Conservation (phyloP, 1,140 invertebrate species). For the Micrasema longulum region DNA sequence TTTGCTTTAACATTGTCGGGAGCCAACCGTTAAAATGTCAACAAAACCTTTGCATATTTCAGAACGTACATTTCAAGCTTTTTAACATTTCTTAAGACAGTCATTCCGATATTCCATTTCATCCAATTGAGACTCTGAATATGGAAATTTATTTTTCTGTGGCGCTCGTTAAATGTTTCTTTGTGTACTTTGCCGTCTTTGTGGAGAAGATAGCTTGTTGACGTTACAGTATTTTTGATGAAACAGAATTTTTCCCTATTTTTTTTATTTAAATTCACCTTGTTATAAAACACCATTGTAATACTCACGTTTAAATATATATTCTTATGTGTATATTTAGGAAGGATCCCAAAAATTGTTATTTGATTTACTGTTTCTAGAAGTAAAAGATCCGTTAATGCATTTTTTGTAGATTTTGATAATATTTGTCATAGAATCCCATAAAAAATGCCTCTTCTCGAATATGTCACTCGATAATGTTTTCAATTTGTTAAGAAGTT, state of each 20-base stretch:
- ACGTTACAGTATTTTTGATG: background rate
- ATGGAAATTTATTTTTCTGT: constrained; percentile 11
- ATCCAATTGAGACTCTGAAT: constrained; percentile 16
- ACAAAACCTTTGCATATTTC: background rate
- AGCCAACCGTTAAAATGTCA: constrained; percentile 19
- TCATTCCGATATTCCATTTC: constrained; percentile 29
- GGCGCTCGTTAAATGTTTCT: constrained; percentile 15
- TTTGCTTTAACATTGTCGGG: constrained; percentile 1
- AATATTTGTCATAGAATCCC: too few species aligned
- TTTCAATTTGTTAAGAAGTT: constrained; percentile 33
- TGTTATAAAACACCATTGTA: too few species aligned
- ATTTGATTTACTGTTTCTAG: too few species aligned
- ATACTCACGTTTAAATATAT: too few species aligned
- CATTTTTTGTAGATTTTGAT: too few species aligned
- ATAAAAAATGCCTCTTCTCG: background rate
- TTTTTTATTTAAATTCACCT: too few species aligned
- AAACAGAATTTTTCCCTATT: background rate
- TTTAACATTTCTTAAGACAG: constrained; percentile 1
- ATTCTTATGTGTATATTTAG: too few species aligned
- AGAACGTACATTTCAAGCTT: constrained; percentile 1
- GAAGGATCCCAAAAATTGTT: too few species aligned
- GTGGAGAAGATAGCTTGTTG: constrained; percentile 8
- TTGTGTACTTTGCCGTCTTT: constrained; percentile 13
- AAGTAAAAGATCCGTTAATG: too few species aligned
- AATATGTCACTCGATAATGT: constrained; percentile 20